Base-by-base conservation (phyloP, 2,113 vertebrate genomes). In the Serilophus lunatus region DNA sequence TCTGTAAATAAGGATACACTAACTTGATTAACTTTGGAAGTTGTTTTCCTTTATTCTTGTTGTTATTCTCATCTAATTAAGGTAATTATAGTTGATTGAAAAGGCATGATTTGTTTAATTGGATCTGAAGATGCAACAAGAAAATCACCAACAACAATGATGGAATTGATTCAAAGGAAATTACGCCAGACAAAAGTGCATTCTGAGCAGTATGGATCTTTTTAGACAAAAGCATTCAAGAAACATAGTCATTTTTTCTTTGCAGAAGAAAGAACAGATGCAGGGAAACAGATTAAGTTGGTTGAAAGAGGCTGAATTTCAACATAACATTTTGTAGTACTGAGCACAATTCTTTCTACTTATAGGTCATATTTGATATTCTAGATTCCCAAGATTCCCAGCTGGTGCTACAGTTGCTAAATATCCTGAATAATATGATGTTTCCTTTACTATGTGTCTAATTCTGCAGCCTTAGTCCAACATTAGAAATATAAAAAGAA, bases 81-180 rank as follows among this genome's bases (percentile, higher is more conserved):
- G 81, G 84, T 93, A 96, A 96, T 94, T 95, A 71, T 82, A 76
- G 42, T 93, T 96, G 96, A 96, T 93, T 95, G 95, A 96, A 96
- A 96, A 96, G 80, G 56, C 85, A 95, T 92, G 86, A 97, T 96
- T 94, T 78, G 78, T 86, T 92, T 96, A 96, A 95, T 94, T 96
- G 26, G 40, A 91, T 91, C 60, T 93, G 85, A 93, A 92, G 72
- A 93, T 86, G 75, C 68, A 96, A 95, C 45, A 86, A 95, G 70
- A 95, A 96, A 96, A 94, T 94, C 85, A 86, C 49, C 95, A 90
- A 90, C 4, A 10, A 86, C 91, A 69, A 95, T 86, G 78, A 88
- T 64, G 59, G 63, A 94, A 95, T 77, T 90, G 63, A 88, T 91
- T 94, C 82, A 76, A 74, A 88, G 59, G 70, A 69, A 95, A 88